Evolutionary conservation across 23 tunicate species (phyloP).

Genomic region (Ciona savignyi): DNA sequence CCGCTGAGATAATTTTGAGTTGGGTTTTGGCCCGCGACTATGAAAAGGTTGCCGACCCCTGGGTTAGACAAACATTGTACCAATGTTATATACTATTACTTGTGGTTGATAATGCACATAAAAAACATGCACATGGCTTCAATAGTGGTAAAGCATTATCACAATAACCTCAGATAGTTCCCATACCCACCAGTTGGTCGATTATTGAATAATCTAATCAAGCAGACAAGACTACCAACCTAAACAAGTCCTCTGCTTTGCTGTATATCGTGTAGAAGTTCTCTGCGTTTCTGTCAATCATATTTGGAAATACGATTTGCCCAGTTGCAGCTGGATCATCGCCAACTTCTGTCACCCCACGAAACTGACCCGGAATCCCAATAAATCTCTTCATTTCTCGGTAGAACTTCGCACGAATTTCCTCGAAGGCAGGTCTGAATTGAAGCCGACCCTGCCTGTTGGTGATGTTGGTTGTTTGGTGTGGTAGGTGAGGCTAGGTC

Average conservation of each 20-base stretch:
- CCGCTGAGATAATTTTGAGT: no score
- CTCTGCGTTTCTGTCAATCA: slow-evolving; percentile 87
- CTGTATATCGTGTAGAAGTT: slow-evolving; percentile 74
- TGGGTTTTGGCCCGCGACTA: no score
- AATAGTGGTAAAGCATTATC: no score
- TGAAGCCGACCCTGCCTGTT: slow-evolving; percentile 71
- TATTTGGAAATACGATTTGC: slow-evolving; percentile 67
- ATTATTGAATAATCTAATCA: no score
- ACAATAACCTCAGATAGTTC: no score
- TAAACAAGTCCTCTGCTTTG: slow-evolving; percentile 82
- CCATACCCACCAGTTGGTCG: no score
- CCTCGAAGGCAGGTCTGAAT: slow-evolving; percentile 86
- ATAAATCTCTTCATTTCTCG: slow-evolving; percentile 85
- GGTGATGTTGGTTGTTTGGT: background rate
- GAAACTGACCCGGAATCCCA: slow-evolving; percentile 67
- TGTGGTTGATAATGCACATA: no score
- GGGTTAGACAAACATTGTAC: no score
- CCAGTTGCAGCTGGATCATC: slow-evolving; percentile 89
- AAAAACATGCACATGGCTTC: no score
- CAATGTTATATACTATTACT: no score
- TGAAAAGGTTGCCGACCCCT: no score
- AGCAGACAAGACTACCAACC: slow-evolving; percentile 24
- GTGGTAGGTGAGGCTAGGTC: no score
- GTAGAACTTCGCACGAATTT: slow-evolving; percentile 77
- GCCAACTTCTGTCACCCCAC: slow-evolving; percentile 81